Evolutionary conservation across 35 echinoderm and acorn worm genomes (phyloP), one percentile per base, ranked within the genome.

Genomic region (Diadema setosum): DNA sequence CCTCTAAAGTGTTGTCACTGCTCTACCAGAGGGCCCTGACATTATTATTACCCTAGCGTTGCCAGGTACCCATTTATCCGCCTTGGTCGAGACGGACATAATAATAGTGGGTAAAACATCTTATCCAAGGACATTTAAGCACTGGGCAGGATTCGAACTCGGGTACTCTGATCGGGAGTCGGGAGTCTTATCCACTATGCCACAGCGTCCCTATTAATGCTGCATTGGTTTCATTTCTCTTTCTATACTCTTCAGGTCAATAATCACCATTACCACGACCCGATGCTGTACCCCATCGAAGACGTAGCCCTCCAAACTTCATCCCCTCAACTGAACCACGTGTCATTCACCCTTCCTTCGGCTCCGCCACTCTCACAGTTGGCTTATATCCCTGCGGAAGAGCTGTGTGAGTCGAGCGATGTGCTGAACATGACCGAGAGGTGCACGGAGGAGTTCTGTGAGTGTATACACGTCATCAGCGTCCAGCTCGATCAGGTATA

Each of bases 211-310:
- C n/a, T n/a, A n/a, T n/a, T n/a, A n/a, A n/a, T n/a, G n/a, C n/a
- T n/a, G n/a, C n/a, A n/a, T n/a, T n/a, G n/a, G n/a, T n/a, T n/a
- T n/a, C n/a, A n/a, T n/a, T n/a, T n/a, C n/a, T n/a, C n/a, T n/a
- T n/a, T 65, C 61, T 65, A 2, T 31, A 11, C 3, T 65, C n/a
- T 65, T 29, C 34, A 98, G 52, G 85, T 98, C 25, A 93, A 93
- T 59, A 98, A 93, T 59, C 81, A 93, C n/a, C 35, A 91, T 39
- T 98, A 88, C 65, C 91, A 98, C 59, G 31, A 91, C 24, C 91
- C 91, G 3, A 81, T 87, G 17, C 44, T 87, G 42, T 97, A 97
- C 39, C 95, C 95, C 2, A 93, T 97, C 36, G 84, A 90, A 75
- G 87, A 93, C 4, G 43, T 97, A 4, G 46, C 24, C 29, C 87